Evolutionary conservation across 1,140 invertebrate genomes (phyloP).

Genomic region (Drosophila subpulchrella): DNA sequence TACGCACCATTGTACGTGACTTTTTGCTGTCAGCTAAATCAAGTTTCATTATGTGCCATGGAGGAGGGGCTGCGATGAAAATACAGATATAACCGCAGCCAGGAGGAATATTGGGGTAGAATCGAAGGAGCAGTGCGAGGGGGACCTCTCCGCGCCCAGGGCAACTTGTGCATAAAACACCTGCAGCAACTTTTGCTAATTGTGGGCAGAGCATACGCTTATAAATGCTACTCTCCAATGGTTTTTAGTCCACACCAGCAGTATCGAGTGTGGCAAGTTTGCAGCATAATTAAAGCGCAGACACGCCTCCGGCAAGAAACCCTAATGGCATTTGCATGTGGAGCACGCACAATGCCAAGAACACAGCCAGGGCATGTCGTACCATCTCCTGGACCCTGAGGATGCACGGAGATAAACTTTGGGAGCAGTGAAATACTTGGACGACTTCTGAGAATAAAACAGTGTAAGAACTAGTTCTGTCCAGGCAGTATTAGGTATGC

Average conservation of each 20-base stretch:
- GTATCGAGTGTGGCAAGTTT: slow-evolving; percentile 64
- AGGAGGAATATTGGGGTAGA: slow-evolving; percentile 20
- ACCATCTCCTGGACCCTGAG: background rate
- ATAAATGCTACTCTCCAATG: slow-evolving; percentile 51
- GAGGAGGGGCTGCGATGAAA: slow-evolving; percentile 14
- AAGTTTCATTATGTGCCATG: slow-evolving; percentile 76
- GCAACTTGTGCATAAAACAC: slow-evolving; percentile 67
- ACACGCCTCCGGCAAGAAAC: slow-evolving; percentile 51
- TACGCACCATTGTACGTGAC: slow-evolving; percentile 81
- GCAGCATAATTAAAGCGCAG: slow-evolving; percentile 74
- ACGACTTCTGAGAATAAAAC: no score
- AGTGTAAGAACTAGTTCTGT: background rate
- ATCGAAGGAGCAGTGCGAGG: background rate
- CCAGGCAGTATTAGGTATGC: background rate
- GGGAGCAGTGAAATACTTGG: background rate
- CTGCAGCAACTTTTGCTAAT: slow-evolving; percentile 78
- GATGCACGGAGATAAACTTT: background rate
- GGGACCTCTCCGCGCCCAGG: background rate
- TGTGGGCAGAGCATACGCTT: slow-evolving; percentile 62
- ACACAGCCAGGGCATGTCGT: slow-evolving; percentile 14
- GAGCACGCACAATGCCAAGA: slow-evolving; percentile 55
- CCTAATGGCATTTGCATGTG: slow-evolving; percentile 69
- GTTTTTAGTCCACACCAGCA: slow-evolving; percentile 23
- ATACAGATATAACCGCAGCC: slow-evolving; percentile 34
- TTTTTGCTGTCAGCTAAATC: slow-evolving; percentile 82